Conservation (phyloP, 1,140 invertebrate genomes). For the Aporrectodea caliginosa region DNA sequence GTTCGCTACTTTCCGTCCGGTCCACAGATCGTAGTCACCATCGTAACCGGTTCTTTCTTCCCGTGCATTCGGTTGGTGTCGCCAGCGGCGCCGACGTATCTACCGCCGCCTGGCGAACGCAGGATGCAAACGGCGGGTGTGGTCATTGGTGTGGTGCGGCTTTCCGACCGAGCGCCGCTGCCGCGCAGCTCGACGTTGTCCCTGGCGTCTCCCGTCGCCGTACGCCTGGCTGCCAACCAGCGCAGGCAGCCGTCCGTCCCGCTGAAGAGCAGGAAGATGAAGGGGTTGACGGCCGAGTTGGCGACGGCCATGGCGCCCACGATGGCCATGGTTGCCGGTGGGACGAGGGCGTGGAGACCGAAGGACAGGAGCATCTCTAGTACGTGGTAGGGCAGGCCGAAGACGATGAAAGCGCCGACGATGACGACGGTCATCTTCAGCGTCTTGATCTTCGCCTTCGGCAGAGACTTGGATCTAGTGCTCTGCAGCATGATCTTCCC, state of each 20-base stretch:
- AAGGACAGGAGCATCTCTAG: constrained; percentile 53
- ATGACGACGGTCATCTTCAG: constrained; percentile 56
- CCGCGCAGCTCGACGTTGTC: background rate
- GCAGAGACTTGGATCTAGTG: constrained; percentile 49
- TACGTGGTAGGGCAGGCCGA: constrained; percentile 51
- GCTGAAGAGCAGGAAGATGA: constrained; percentile 50
- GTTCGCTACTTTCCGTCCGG: no score
- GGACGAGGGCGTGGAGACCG: constrained; percentile 41
- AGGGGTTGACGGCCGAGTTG: constrained; percentile 52
- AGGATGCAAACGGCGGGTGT: no score
- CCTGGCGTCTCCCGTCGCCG: background rate
- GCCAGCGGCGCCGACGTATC: no score
- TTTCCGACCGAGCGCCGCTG: no score
- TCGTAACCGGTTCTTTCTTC: no score
- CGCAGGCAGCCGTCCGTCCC: no score
- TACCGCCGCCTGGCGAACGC: no score
- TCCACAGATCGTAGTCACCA: no score
- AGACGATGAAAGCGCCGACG: constrained; percentile 47
- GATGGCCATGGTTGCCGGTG: constrained; percentile 38
- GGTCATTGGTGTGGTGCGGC: background rate
- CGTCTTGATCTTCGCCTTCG: constrained; percentile 55
- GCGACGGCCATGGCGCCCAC: constrained; percentile 46
- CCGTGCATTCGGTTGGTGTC: no score
- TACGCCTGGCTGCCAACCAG: background rate
- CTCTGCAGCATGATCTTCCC: constrained; percentile 45